phyloP scores from a whole-genome alignment of 2,888 invertebrate species.

The Eupithecia tripunctaria region DNA sequence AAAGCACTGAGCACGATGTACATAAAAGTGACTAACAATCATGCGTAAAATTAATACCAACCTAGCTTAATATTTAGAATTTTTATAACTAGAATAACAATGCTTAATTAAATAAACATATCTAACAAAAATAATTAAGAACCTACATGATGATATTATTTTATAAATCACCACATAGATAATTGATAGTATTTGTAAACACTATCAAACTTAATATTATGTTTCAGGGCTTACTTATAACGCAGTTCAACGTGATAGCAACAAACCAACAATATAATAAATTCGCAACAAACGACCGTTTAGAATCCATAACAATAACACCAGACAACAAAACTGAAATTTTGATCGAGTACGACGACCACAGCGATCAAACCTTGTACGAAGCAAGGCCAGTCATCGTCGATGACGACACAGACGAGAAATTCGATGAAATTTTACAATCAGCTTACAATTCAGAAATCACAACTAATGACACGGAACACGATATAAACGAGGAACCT shows the following conservation, averaged over 20 bases:
- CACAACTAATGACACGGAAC: slow-evolving; percentile 51
- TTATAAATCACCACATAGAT: neutral
- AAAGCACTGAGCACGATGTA: slow-evolving; percentile 44
- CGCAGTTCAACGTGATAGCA: slow-evolving; percentile 77
- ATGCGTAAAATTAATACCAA: neutral
- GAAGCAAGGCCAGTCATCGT: slow-evolving; percentile 67
- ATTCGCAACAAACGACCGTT: slow-evolving; percentile 63
- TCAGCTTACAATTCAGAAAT: slow-evolving; percentile 60
- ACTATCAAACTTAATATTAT: slow-evolving; percentile 50
- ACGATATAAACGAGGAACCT: slow-evolving; percentile 56
- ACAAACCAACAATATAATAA: slow-evolving; percentile 73
- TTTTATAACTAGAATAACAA: neutral
- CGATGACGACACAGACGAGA: slow-evolving; percentile 73
- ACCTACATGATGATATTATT: neutral
- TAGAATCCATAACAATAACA: slow-evolving; percentile 66
- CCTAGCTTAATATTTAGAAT: slow-evolving; percentile 1
- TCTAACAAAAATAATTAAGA: neutral
- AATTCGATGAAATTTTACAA: slow-evolving; percentile 74
- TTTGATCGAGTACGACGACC: slow-evolving; percentile 76
- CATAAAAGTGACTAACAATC: slow-evolving; percentile 36
- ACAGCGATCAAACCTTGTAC: slow-evolving; percentile 64
- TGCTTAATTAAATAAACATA: neutral
- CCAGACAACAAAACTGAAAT: slow-evolving; percentile 65
- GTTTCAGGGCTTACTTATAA: slow-evolving; percentile 81
- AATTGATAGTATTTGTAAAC: slow-evolving; percentile 10